Evolutionary conservation across 1,140 invertebrate species (phyloP), one percentile per base, ranked within the genome.

Genomic region (Atopsyche davidsoni): DNA sequence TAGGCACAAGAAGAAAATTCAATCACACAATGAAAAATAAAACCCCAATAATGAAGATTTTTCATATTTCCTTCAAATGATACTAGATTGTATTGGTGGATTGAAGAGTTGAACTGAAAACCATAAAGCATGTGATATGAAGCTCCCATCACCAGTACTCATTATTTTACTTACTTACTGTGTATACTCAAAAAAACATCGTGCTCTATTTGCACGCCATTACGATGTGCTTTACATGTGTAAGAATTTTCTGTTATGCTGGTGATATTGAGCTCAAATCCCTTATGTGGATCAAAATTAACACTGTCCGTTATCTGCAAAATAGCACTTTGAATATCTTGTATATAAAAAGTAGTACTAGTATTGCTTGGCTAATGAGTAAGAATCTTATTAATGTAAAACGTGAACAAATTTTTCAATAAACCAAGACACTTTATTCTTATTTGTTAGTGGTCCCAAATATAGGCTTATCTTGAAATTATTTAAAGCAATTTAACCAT

Each of bases 111-210:
- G 35, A 39, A 41, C 48, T 13, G 23, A 21, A 14, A 40, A 46
- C 42, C 42, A 21, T 32, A 11, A 11, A 22, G 19, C 23, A 31
- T 39, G 11, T 31, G 16, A 53, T 21, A 39, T 31, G 46, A 46
- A 47, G 51, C 44, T 34, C 24, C 43, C 41, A 25, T 46, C 22
- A n/a, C n/a, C 17, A 41, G 28, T n/a, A 34, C 13, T 9, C 35
- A 32, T 55, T 22, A 40, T 9, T 45, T 23, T 53, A 57, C 55
- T 57, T 53, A 57, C 55, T 50, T 51, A 57, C 51, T 50, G 41
- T 17, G 10, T 19, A 57, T 40, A 46, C 32, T 44, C 39, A 53
- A 43, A 31, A 34, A 35, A 9, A 57, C 39, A 18, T 52, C 32
- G 19, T 52, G 50, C 46, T 53, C 55, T 11, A 35, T 38, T 39